Percentiles rank a stretch among this genome's conserved stretches.
Conservation (phyloP, 2,113 vertebrate species). For the Ramphastos sulfuratus region DNA sequence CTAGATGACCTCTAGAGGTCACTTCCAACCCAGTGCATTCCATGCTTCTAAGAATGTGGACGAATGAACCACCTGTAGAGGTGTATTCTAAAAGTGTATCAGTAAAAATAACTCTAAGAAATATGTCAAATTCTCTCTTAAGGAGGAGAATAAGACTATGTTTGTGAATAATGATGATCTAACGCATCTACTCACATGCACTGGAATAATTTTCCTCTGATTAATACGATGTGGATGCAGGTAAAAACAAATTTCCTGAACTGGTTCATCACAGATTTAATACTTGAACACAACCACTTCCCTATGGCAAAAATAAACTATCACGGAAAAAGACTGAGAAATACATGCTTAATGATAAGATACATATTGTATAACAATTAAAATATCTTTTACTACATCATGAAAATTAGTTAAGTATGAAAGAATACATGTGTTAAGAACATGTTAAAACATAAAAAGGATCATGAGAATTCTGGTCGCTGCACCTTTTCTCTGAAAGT, state of each 20-base stretch:
- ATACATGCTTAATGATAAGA: not conserved
- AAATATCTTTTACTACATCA: not conserved
- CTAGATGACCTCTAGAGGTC: no score
- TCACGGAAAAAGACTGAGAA: not conserved
- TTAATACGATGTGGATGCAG: not conserved
- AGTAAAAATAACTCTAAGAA: not conserved
- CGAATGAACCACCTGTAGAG: constrained; percentile 5
- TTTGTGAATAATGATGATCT: not conserved
- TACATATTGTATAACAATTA: not conserved
- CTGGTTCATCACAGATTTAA: not conserved
- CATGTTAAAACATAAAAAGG: not conserved
- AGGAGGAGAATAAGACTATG: not conserved
- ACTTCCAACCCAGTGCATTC: no score
- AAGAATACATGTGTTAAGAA: not conserved
- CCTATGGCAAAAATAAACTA: not conserved
- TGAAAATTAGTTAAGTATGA: not conserved
- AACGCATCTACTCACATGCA: not conserved
- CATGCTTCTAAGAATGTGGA: not conserved
- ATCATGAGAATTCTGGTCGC: not conserved
- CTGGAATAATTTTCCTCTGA: not conserved
- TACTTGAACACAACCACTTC: not conserved
- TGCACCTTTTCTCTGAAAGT: not conserved
- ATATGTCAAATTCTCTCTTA: not conserved
- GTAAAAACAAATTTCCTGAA: not conserved
- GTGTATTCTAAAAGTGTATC: not conserved